Percentiles rank a stretch among this genome's conserved stretches.
phyloP scores from a whole-genome alignment of 2,113 vertebrate species.

The Maylandia zebra region DNA sequence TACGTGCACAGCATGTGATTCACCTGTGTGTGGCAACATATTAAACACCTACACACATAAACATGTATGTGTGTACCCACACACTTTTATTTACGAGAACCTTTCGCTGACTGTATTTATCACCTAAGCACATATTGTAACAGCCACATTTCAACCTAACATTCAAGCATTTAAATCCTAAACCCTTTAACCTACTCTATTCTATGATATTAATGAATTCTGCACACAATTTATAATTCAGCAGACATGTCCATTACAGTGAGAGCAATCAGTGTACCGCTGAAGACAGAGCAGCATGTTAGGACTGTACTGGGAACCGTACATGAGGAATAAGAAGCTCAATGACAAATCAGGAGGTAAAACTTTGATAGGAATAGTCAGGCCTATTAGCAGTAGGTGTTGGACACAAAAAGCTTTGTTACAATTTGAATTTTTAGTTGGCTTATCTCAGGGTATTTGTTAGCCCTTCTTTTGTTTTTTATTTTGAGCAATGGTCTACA shows the following conservation, averaged over 20 bases:
- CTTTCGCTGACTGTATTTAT: slow-evolving; percentile 14
- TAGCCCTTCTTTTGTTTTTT: not conserved
- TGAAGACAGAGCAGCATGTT: not conserved
- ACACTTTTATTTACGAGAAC: not conserved
- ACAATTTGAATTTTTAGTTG: not conserved
- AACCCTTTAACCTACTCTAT: not conserved
- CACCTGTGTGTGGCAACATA: slow-evolving; percentile 28
- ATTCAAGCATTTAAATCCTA: not conserved
- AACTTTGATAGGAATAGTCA: not conserved
- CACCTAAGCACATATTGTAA: not conserved
- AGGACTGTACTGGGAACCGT: not conserved
- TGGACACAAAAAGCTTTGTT: not conserved
- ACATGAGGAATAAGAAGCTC: not conserved
- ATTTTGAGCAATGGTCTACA: not conserved
- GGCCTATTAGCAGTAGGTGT: not conserved
- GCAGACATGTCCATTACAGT: not conserved
- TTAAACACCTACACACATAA: slow-evolving; percentile 26
- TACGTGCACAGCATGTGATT: slow-evolving; percentile 21
- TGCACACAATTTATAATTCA: not conserved
- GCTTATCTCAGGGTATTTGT: not conserved
- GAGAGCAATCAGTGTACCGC: not conserved
- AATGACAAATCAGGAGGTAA: not conserved
- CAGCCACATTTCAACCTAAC: not conserved
- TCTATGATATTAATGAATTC: not conserved
- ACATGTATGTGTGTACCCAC: not conserved